Evolutionary conservation across 1,140 invertebrate genomes (phyloP), one percentile per base, ranked within the genome.

Genomic region (Lepidurus apus): DNA sequence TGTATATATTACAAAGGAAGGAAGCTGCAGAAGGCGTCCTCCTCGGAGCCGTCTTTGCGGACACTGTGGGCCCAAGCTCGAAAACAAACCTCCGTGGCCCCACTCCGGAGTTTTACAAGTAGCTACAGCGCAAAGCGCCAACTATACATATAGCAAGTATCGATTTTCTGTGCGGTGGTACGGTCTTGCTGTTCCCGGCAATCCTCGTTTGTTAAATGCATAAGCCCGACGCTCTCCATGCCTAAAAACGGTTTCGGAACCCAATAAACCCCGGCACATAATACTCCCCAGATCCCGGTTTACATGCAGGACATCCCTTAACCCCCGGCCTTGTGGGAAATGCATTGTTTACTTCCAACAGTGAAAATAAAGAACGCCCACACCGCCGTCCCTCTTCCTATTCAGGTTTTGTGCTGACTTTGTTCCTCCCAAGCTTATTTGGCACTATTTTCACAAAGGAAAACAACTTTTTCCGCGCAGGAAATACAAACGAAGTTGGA

Each of bases 121-220:
- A 7, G 53, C 53, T 21, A 65, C 53, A 65, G 53, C 53, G 53
- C 53, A 65, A 65, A 65, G 53, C 53, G 53, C 53, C 53, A 65
- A 65, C 17, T 65, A 65, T 65, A 65, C 8, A 65, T 21, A 65
- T 21, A 65, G 17, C 53, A n/a, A 4, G 53, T 65, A 65, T 65
- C 53, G 53, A 65, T 65, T 65, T 65, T 65, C 53, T 65, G 17
- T 21, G 17, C n/a, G 53, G 0, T 21, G 13, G 53, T 17, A 17
- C n/a, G 10, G 21, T 65, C 53, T 65, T 65, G 53, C n/a, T 9
- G 17, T 65, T 65, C 53, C 8, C 53, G 53, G 13, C 53, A 21
- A 65, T 65, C 53, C 53, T 17, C 6, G 13, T 65, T 65, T 65
- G 53, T 65, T 7, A 65, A 65, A 65, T 13, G 53, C 21, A 65